Evolutionary conservation across 2,888 invertebrate species (phyloP).

Genomic region (Eutolmus rufibarbis): DNA sequence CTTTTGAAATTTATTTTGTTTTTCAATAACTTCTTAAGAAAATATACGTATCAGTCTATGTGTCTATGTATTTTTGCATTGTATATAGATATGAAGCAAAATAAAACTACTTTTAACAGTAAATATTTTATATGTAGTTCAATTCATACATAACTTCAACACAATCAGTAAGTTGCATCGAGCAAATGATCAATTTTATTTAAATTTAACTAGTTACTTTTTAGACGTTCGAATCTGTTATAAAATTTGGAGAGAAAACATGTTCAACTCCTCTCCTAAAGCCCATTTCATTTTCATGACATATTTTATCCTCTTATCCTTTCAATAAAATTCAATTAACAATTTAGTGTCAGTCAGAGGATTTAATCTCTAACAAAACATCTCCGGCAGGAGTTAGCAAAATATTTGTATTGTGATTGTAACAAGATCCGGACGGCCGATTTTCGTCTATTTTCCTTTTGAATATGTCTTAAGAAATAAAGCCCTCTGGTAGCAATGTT

Average conservation of each 20-base stretch:
- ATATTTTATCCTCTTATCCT: neutral
- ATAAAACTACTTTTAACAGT: no score
- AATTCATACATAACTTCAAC: no score
- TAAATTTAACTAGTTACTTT: no score
- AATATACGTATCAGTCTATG: no score
- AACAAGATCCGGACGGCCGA: conserved; percentile 32
- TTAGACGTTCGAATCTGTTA: no score
- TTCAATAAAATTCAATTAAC: conserved; percentile 38
- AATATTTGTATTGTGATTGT: conserved; percentile 42
- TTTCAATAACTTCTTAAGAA: no score
- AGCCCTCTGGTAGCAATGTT: neutral
- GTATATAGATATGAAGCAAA: no score
- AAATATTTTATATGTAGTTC: no score
- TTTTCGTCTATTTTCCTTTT: neutral
- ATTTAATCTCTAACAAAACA: conserved; percentile 42
- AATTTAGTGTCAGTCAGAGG: conserved; percentile 14
- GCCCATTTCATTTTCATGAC: neutral
- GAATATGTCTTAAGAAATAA: conserved; percentile 16
- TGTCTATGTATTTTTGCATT: no score
- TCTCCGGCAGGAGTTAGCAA: conserved; percentile 44
- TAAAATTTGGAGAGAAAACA: no score
- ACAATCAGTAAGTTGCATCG: no score
- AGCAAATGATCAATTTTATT: no score
- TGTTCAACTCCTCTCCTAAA: neutral
- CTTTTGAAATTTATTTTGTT: neutral